Conservation (phyloP, 2,797 vertebrate species). For the Coluber constrictor region DNA sequence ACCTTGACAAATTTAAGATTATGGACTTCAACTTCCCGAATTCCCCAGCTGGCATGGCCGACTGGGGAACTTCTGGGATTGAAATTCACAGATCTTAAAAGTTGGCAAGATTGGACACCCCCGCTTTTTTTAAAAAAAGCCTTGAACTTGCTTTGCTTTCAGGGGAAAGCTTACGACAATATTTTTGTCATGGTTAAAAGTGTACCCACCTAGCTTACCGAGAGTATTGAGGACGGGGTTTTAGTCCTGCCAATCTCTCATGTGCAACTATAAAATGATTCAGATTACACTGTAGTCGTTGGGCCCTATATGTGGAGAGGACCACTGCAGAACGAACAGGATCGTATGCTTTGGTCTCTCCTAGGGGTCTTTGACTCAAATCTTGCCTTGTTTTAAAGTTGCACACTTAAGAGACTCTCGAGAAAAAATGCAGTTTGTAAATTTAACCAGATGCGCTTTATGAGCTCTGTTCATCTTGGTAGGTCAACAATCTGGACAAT, state of each 20-base stretch:
- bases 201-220: background rate
- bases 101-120: background rate
- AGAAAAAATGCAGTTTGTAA: background rate
- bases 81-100: background rate
- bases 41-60: no score
- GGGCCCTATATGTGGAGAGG: background rate
- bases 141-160: fast-evolving
- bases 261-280: background rate
- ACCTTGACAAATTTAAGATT: background rate
- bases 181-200: background rate
- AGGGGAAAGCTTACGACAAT: background rate
- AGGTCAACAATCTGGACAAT: background rate
- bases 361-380: background rate
- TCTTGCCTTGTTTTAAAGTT: background rate
- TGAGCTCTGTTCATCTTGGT: background rate
- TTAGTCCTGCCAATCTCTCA: background rate
- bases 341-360: background rate
- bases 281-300: background rate
- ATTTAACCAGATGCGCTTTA: background rate
- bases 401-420: background rate
- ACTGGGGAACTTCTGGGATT: background rate
- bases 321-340: background rate
- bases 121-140: background rate
- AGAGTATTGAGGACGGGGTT: background rate
- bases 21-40: background rate